phyloP scores from a whole-genome alignment of 2,113 vertebrate species.

The Notechis scutatus region DNA sequence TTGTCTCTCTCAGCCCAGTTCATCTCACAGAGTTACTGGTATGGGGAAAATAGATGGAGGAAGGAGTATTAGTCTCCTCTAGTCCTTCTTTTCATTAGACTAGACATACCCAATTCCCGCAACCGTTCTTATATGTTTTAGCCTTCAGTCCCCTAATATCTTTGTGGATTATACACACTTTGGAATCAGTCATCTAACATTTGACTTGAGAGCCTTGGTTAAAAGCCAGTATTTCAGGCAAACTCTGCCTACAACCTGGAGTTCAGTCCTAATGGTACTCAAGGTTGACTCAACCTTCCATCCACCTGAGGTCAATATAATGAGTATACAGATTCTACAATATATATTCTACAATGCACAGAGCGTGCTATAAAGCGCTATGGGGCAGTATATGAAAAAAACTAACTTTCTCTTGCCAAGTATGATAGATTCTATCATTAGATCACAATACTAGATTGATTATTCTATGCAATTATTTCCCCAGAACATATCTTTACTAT shows the following conservation, averaged over 20 bases:
- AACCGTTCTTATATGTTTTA: background rate
- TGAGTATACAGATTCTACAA: background rate
- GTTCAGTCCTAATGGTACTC: background rate
- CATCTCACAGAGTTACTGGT: too few relatives aligned
- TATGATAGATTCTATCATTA: background rate
- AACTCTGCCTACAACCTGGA: background rate
- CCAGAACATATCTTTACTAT: slow-evolving; percentile 1
- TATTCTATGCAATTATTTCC: slow-evolving; percentile 22
- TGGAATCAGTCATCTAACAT: too few relatives aligned
- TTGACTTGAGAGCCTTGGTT: background rate
- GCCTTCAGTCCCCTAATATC: background rate
- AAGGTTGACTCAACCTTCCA: background rate
- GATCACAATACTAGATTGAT: background rate
- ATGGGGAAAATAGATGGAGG: too few relatives aligned
- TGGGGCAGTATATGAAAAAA: background rate
- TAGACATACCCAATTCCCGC: background rate
- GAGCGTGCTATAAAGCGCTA: background rate
- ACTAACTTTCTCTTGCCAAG: background rate
- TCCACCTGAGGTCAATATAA: background rate
- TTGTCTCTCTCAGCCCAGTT: too few relatives aligned
- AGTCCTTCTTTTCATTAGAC: background rate
- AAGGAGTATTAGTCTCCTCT: too few relatives aligned
- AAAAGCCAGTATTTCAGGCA: background rate
- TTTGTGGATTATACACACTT: background rate
- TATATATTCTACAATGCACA: background rate